A percentile compares a stretch with the other conserved stretches of the same genome.
These are phyloP conservation scores for Parapristionchus giblindavisi DNA, from an alignment of 2,888 invertebrate genomes.

Conservation along the genomic window DNA sequence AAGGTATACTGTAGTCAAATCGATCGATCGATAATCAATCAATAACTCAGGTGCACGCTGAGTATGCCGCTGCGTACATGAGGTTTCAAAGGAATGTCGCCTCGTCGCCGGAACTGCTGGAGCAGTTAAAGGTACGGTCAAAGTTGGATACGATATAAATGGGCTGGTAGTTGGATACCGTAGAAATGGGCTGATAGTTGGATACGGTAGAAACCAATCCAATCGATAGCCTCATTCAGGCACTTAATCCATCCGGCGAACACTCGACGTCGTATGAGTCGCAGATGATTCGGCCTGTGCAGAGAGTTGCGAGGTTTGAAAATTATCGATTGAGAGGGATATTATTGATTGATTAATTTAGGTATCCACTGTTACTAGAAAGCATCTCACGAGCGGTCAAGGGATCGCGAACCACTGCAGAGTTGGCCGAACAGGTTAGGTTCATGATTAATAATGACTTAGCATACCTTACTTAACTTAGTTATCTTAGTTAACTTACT, in stretches of 20 bases:
- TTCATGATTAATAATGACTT: too few species aligned
- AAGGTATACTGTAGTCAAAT: conserved; percentile 45
- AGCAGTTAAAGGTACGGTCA: conserved; percentile 14
- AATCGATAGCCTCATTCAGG: conserved; percentile 33
- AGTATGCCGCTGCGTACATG: conserved; percentile 62
- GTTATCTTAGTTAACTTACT: too few species aligned
- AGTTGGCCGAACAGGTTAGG: not conserved
- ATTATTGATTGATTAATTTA: conserved; percentile 45
- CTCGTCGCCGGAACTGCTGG: conserved; percentile 2
- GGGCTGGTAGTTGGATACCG: too few species aligned
- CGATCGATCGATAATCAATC: conserved; percentile 8
- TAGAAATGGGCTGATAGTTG: too few species aligned
- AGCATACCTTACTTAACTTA: too few species aligned
- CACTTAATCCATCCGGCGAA: conserved; percentile 50
- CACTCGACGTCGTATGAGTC: conserved; percentile 60
- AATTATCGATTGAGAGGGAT: conserved; percentile 26
- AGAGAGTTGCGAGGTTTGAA: conserved; percentile 57
- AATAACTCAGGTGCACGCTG: conserved; percentile 57
- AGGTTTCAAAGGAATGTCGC: conserved; percentile 57
- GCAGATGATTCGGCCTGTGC: conserved; percentile 64
- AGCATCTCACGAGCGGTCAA: conserved; percentile 37
- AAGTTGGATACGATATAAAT: too few species aligned
- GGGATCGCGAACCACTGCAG: not conserved
- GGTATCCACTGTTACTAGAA: conserved; percentile 52
- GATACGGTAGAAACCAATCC: not conserved